A percentile compares a stretch with the other conserved stretches of the same genome.
Conservation (phyloP, 37 sponge, comb jelly and placozoan genomes). For the Beroe forskalii region DNA sequence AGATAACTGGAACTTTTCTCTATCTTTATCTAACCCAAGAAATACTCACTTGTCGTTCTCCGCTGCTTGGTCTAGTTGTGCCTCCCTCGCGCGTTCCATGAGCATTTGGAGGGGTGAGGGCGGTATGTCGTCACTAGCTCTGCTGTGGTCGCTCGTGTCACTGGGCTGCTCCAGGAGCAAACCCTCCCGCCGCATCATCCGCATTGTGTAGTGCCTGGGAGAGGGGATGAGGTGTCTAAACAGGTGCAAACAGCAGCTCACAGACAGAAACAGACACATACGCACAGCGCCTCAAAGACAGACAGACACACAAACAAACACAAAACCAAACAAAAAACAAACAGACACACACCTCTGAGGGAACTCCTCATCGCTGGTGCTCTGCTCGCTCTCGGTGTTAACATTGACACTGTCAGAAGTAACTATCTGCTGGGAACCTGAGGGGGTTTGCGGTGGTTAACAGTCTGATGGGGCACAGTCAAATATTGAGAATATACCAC, state of each 20-base stretch:
- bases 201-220: constrained; percentile 32
- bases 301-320: too few species aligned
- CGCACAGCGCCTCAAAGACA: too few species aligned
- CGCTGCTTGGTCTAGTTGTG: background rate
- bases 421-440: constrained; percentile 1
- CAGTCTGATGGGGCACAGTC: too few species aligned
- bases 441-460: too few species aligned
- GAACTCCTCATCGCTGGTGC: constrained; percentile 54
- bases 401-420: constrained; percentile 37
- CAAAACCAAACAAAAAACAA: too few species aligned
- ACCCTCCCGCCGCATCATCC: constrained; percentile 6
- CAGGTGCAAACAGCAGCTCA: too few species aligned
- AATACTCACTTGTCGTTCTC: constrained; percentile 18
- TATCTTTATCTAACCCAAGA: background rate
- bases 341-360: background rate
- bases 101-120: constrained; percentile 48
- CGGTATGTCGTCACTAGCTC: constrained; percentile 35
- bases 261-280: too few species aligned
- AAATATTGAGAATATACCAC: too few species aligned
- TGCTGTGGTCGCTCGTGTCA: constrained; percentile 30
- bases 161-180: constrained; percentile 3
- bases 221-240: too few species aligned
- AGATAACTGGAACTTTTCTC: too few species aligned
- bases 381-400: background rate
- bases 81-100: constrained; percentile 36